Evolutionary conservation across 2,113 vertebrate species (phyloP).

Genomic region (Steatornis caripensis): DNA sequence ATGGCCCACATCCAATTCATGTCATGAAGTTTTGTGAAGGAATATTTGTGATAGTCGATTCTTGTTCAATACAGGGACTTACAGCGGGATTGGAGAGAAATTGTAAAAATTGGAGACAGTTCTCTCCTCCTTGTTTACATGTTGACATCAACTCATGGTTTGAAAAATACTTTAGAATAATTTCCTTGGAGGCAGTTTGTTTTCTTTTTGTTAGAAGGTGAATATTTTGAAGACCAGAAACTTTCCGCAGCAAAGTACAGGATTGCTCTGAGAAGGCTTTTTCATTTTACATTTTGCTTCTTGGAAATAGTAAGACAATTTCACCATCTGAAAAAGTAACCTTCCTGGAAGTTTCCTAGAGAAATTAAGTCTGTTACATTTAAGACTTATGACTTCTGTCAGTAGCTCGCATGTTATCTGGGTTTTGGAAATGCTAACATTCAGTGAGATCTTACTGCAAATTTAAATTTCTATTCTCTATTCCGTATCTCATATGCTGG

Average conservation of each 20-base stretch:
- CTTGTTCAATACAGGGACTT: not conserved
- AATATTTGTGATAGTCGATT: not conserved
- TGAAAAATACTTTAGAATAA: not conserved
- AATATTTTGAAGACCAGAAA: not conserved
- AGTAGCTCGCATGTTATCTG: not conserved
- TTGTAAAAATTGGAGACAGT: not conserved
- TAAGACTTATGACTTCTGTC: not conserved
- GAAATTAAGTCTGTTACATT: not conserved
- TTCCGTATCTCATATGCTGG: not conserved
- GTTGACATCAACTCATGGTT: accelerated
- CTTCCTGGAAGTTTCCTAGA: not conserved
- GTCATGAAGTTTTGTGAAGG: not conserved
- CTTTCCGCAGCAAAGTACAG: not conserved
- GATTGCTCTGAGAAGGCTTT: not conserved
- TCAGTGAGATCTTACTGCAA: not conserved
- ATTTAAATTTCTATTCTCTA: not conserved
- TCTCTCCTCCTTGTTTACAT: not conserved
- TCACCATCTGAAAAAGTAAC: not conserved
- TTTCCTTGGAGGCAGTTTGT: not conserved
- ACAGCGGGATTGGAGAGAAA: not conserved
- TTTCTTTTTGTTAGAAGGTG: not conserved
- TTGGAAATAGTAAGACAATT: not conserved
- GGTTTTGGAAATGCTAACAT: not conserved
- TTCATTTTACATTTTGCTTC: not conserved
- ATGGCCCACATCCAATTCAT: not conserved